Conservation (phyloP, 2,113 vertebrate genomes). For the Salvelinus fontinalis region DNA sequence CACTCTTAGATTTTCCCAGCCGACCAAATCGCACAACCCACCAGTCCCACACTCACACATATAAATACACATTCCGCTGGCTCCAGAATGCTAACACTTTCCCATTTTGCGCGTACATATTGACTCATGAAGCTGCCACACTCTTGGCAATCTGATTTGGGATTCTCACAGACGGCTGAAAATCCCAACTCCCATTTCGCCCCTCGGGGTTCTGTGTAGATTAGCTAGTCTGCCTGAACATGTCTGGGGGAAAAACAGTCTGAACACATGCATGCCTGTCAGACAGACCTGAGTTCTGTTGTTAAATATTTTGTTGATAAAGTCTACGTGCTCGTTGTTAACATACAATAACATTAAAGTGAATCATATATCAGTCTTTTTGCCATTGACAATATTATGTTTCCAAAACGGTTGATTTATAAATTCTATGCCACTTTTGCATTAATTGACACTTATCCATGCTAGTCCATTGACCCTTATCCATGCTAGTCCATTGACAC, state of each 20-base stretch:
- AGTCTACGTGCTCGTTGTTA: too few relatives aligned
- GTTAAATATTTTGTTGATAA: too few relatives aligned
- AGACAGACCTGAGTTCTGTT: not conserved
- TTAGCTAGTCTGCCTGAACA: conserved; percentile 25
- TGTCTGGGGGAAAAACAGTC: not conserved
- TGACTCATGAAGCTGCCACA: too few relatives aligned
- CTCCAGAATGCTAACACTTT: too few relatives aligned
- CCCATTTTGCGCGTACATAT: too few relatives aligned
- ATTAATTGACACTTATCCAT: too few relatives aligned
- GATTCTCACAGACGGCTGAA: not conserved
- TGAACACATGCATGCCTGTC: conserved; percentile 20
- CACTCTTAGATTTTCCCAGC: too few relatives aligned
- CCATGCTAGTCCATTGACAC: not conserved
- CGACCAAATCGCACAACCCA: too few relatives aligned
- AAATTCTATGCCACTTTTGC: not conserved
- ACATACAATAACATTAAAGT: too few relatives aligned
- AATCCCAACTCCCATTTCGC: not conserved
- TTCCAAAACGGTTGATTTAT: not conserved
- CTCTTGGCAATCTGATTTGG: too few relatives aligned
- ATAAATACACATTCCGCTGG: not conserved
- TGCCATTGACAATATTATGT: not conserved
- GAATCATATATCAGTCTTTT: not conserved
- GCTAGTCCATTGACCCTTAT: not conserved
- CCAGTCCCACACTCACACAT: not conserved
- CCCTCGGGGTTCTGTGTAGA: conserved; percentile 3